Conservation (phyloP, 1,140 invertebrate genomes). For the Oedothorax gibbosus region DNA sequence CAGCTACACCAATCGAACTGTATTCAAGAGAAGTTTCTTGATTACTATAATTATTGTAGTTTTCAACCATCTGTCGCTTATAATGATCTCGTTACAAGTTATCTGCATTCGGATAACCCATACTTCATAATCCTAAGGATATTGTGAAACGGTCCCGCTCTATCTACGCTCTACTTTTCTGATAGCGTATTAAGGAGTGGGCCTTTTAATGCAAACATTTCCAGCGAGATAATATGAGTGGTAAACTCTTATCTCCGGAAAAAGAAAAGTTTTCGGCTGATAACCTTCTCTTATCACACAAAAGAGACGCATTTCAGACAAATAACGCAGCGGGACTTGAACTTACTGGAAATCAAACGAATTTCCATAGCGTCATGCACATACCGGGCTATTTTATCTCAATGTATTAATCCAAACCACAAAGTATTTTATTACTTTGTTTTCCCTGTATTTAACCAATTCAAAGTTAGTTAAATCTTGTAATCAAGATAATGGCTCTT, state of each 20-base stretch:
- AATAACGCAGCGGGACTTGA: neutral
- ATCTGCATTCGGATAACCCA: constrained; percentile 17
- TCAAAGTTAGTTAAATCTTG: no score
- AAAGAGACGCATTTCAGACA: constrained; percentile 12
- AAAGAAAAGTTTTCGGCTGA: constrained; percentile 23
- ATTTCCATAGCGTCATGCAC: no score
- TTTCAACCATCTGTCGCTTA: constrained; percentile 18
- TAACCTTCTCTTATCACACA: constrained; percentile 24
- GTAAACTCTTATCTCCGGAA: constrained; percentile 36
- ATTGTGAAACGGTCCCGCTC: constrained; percentile 15
- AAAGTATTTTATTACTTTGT: no score
- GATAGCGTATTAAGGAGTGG: constrained; percentile 40
- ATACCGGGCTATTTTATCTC: no score
- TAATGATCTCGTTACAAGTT: constrained; percentile 3
- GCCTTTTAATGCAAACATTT: constrained; percentile 47
- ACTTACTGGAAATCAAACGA: no score
- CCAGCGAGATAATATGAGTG: constrained; percentile 29
- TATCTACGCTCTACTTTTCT: constrained; percentile 30
- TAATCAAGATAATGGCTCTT: no score
- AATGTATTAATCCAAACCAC: no score
- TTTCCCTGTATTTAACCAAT: no score
- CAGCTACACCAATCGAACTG: no score
- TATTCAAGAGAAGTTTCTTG: no score
- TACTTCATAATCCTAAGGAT: constrained; percentile 27
- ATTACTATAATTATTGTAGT: neutral